Conservation (phyloP, 2,113 vertebrate species). For the Mormyrus iriodes region DNA sequence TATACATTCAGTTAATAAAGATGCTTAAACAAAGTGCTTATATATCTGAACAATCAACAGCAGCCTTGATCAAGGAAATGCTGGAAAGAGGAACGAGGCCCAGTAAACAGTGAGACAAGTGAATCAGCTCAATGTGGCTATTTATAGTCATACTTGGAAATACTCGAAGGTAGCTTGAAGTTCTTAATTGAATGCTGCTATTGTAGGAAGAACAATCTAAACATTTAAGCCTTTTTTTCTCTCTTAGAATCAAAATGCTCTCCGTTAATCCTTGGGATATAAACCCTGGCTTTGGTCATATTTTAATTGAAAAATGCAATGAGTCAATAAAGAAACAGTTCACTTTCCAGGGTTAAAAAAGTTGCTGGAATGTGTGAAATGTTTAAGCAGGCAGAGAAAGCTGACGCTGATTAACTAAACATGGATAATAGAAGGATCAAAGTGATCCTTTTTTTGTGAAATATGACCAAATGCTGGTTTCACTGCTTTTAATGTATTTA, state of each 20-base stretch:
- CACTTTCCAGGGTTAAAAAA: not conserved
- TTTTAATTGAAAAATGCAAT: slow-evolving; percentile 26
- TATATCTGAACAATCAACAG: not conserved
- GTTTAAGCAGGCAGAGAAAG: not conserved
- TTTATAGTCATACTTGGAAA: slow-evolving; percentile 53
- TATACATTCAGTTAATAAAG: not conserved
- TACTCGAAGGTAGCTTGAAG: slow-evolving; percentile 42
- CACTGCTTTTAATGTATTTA: not conserved
- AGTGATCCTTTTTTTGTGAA: not conserved
- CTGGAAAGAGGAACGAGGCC: slow-evolving; percentile 31
- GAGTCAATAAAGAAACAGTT: not conserved
- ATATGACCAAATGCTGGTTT: not conserved
- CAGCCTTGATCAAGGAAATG: not conserved
- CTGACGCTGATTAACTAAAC: not conserved
- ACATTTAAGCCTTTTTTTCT: slow-evolving; percentile 33
- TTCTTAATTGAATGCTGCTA: slow-evolving; percentile 51
- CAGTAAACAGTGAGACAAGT: slow-evolving; percentile 45
- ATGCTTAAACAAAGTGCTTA: not conserved
- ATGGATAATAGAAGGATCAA: not conserved
- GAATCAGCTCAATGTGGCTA: slow-evolving; percentile 45
- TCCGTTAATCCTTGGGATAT: not conserved
- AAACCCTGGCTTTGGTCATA: slow-evolving; percentile 12
- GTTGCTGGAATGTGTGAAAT: not conserved
- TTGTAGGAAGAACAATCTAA: slow-evolving; percentile 38
- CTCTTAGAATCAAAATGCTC: slow-evolving; percentile 22